Conservation (phyloP, 2,888 invertebrate genomes). For the Arenicola marina region DNA sequence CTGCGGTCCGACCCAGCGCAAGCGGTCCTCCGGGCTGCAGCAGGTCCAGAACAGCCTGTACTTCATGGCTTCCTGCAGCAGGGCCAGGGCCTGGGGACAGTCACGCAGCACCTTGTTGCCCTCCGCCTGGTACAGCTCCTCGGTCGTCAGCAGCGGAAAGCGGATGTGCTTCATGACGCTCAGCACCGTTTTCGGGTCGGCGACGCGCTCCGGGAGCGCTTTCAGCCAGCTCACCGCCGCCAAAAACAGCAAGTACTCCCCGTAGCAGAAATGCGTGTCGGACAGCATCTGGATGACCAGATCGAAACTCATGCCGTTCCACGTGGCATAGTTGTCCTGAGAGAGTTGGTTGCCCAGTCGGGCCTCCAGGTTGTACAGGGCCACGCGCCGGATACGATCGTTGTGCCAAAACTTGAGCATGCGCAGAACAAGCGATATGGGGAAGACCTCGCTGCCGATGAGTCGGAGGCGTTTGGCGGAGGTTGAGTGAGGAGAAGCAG, state of each 20-base stretch:
- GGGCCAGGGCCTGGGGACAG: constrained; percentile 3
- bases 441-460: constrained; percentile 31
- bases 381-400: constrained; percentile 21
- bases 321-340: constrained; percentile 23
- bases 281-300: constrained; percentile 24
- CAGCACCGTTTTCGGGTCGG: neutral
- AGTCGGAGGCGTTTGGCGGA: neutral
- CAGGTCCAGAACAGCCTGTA: constrained; percentile 26
- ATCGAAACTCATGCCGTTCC: constrained; percentile 26
- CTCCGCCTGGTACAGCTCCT: constrained; percentile 28
- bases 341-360: constrained; percentile 28
- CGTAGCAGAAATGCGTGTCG: constrained; percentile 27
- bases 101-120: constrained; percentile 15
- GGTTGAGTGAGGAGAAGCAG: too few relatives aligned
- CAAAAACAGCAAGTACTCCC: constrained; percentile 27
- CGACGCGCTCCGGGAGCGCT: neutral
- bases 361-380: constrained; percentile 32
- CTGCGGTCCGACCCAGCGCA: constrained; percentile 23
- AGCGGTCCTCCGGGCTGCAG: constrained; percentile 8
- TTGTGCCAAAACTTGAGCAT: constrained; percentile 28
- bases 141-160: constrained; percentile 21
- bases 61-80: constrained; percentile 25
- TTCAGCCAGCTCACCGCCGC: constrained; percentile 28
- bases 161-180: constrained; percentile 23
- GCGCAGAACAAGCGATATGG: constrained; percentile 26